Evolutionary conservation across 2,797 vertebrate genomes (phyloP), one percentile per base, ranked within the genome.

Genomic region (Lacerta viridis): DNA sequence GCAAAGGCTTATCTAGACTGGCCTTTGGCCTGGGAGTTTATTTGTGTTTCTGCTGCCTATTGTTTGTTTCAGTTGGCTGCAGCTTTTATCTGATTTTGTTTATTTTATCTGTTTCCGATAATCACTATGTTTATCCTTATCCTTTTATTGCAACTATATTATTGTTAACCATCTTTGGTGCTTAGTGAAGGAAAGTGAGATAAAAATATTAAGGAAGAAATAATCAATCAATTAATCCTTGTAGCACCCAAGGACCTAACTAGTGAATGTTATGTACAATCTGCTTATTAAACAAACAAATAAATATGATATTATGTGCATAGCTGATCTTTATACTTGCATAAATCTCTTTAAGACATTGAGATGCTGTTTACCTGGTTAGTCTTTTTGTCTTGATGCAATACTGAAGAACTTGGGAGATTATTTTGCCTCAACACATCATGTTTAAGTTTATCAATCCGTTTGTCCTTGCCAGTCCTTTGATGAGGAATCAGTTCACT

Each of bases 301-400:
- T 18, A 10, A 43, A 46, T 29, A 33, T 78, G 6, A 7, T 64
- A 4, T 59, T 59, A 18, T 64, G 61, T 64, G 61, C 43, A 8
- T n/a, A 81, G 29, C 46, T 71, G n/a, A 87, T 36, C 46, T 87
- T 80, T 80, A 74, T 59, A 59, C 9, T 61, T 0, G 64, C 69
- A 81, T 66, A 17, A 41, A 61, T 88, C 55, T 84, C 83, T 23
- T 64, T 83, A 92, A 85, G 2, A 23, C 75, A 13, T 6, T 50
- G 59, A 83, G 36, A 46, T 75, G 88, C 50, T 39, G 93, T 95
- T 97, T 96, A 98, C 97, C 83, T 95, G 92, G 81, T 89, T 92
- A 69, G 80, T 72, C 93, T 93, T 94, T 87, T 55, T 91, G 29
- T 90, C 92, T 76, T 90, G 93, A 85, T 87, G 88, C 85, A 92